These are phyloP conservation scores for Amiota communis DNA, from an alignment of 2,888 invertebrate species.

Conservation along the genomic window DNA sequence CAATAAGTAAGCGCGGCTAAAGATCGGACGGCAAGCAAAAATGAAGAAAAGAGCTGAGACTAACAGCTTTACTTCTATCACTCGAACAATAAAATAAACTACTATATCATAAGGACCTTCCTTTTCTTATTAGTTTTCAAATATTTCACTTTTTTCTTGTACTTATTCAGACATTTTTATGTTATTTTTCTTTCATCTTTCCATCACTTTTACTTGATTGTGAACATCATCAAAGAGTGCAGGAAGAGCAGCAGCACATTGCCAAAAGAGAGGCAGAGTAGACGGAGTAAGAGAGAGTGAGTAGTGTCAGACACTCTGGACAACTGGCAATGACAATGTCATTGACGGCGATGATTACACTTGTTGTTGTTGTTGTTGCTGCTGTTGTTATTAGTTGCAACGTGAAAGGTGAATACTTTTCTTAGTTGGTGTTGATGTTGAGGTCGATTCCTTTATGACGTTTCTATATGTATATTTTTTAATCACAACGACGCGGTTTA, in stretches of 20 bases:
- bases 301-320: slow-evolving; percentile 3
- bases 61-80: too few species aligned
- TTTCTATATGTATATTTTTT: slow-evolving; percentile 9
- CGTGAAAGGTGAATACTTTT: background rate
- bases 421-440: background rate
- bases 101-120: too few species aligned
- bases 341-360: slow-evolving; percentile 3
- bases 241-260: background rate
- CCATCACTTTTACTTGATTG: too few species aligned
- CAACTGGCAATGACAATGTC: slow-evolving; percentile 20
- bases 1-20: background rate
- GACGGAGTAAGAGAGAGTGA: slow-evolving; percentile 1
- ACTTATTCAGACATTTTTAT: background rate
- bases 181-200: background rate
- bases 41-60: background rate
- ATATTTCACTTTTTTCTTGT: background rate
- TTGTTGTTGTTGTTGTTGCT: slow-evolving; percentile 19
- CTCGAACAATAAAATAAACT: too few species aligned
- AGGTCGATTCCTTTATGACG: background rate
- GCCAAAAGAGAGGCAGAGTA: background rate
- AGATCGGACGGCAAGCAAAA: slow-evolving; percentile 11
- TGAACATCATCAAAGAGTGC: too few species aligned
- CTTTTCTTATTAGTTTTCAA: background rate
- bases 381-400: slow-evolving; percentile 7
- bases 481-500: slow-evolving; percentile 33